These are phyloP conservation scores for Craterocephalus amniculus DNA, from an alignment of 2,797 vertebrate genomes.

Conservation along the genomic window DNA sequence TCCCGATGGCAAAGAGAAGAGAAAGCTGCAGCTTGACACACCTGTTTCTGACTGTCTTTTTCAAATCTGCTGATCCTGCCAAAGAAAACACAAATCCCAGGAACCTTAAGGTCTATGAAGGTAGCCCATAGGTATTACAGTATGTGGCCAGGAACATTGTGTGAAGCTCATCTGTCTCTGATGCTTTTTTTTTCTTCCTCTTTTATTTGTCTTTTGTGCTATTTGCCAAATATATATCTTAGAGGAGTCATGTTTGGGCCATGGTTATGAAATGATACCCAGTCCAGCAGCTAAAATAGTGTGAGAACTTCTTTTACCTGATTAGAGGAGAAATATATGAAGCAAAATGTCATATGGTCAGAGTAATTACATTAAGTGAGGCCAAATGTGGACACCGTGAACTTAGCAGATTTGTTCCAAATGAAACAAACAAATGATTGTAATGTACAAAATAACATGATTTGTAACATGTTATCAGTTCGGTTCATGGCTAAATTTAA, in stretches of 20 bases:
- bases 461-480: constrained; percentile 51
- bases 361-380: constrained; percentile 29
- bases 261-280: constrained; percentile 42
- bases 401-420: constrained; percentile 34
- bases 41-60: constrained; percentile 62
- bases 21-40: constrained; percentile 49
- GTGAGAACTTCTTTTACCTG: constrained; percentile 31
- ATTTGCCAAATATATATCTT: constrained; percentile 59
- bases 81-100: constrained; percentile 59
- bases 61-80: constrained; percentile 47
- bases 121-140: constrained; percentile 29
- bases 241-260: constrained; percentile 39
- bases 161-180: constrained; percentile 58
- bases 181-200: constrained; percentile 7
- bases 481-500: constrained; percentile 17
- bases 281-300: constrained; percentile 39
- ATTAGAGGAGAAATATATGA: constrained; percentile 43
- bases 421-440: constrained; percentile 45
- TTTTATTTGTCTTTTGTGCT: constrained; percentile 9
- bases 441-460: constrained; percentile 53
- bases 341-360: constrained; percentile 24
- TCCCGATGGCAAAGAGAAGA: constrained; percentile 64
- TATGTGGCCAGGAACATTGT: constrained; percentile 46
- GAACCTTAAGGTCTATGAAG: constrained; percentile 46
- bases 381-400: constrained; percentile 10